phyloP scores from a whole-genome alignment of 2,797 vertebrate genomes.

The Scleropages formosus region DNA sequence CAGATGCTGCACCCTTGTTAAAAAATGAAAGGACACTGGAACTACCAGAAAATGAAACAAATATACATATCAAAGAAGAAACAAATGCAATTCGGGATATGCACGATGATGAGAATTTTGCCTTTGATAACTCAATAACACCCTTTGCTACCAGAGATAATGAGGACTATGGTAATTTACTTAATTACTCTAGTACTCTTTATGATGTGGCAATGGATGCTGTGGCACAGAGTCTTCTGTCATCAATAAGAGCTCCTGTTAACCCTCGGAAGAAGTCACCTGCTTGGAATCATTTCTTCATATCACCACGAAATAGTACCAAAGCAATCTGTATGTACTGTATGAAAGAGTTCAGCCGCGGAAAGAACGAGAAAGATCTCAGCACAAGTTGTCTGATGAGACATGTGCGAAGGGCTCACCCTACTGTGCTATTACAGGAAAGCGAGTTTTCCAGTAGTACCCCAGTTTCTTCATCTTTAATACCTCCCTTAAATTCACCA shows the following conservation, averaged over 20 bases:
- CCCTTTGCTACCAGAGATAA: conserved; percentile 73
- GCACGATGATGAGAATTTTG: conserved; percentile 75
- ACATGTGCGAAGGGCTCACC: conserved; percentile 92
- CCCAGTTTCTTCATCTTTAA: conserved; percentile 61
- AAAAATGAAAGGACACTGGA: conserved; percentile 48
- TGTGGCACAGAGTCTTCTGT: conserved; percentile 93
- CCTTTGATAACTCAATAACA: conserved; percentile 70
- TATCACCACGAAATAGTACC: conserved; percentile 94
- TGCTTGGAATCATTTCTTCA: conserved; percentile 98
- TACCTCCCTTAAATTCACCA: conserved; percentile 77
- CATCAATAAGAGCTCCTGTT: conserved; percentile 78
- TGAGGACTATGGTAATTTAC: conserved; percentile 84
- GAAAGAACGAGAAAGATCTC: conserved; percentile 98
- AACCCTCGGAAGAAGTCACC: conserved; percentile 94
- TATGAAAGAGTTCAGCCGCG: conserved; percentile 97
- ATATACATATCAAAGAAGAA: conserved; percentile 72
- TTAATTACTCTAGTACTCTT: conserved; percentile 91
- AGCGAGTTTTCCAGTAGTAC: conserved; percentile 66
- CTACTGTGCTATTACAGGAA: conserved; percentile 83
- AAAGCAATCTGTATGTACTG: conserved; percentile 99
- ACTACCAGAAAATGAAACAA: conserved; percentile 49
- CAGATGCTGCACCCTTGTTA: conserved; percentile 43
- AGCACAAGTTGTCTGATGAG: conserved; percentile 99
- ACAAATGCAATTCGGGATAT: conserved; percentile 71
- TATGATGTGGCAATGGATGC: conserved; percentile 98